Evolutionary conservation across 2,888 invertebrate genomes (phyloP).

Genomic region (Fabriciana adippe): DNA sequence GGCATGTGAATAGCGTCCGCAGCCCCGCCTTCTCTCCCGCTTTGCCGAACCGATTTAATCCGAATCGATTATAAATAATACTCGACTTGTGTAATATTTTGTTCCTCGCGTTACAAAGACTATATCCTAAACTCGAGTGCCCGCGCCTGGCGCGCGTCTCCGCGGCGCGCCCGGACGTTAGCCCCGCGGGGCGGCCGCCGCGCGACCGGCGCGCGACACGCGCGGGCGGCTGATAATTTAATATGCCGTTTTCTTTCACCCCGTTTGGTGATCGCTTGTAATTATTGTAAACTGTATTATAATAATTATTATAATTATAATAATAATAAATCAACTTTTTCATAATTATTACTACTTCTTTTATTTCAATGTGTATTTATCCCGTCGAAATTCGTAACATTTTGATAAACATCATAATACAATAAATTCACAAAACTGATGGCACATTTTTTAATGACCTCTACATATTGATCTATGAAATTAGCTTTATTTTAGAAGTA

Average conservation of each 20-base stretch:
- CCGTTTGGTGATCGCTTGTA: conserved; percentile 82
- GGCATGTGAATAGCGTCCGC: conserved; percentile 64
- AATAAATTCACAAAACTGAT: too few species aligned
- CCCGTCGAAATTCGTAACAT: too few species aligned
- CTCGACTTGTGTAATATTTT: conserved; percentile 82
- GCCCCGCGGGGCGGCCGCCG: conserved; percentile 75
- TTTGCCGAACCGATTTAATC: conserved; percentile 77
- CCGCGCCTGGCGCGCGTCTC: conserved; percentile 52
- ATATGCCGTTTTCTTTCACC: conserved; percentile 82
- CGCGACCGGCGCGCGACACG: conserved; percentile 91
- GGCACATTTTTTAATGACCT: too few species aligned
- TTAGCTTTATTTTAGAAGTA: too few species aligned
- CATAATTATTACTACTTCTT: conserved; percentile 78
- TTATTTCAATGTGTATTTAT: conserved; percentile 49
- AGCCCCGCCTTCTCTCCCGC: conserved; percentile 46
- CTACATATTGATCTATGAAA: too few species aligned
- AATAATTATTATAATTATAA: conserved; percentile 82
- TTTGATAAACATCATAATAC: too few species aligned
- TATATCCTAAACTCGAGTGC: conserved; percentile 75
- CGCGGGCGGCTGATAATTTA: conserved; percentile 69
- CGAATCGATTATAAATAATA: conserved; percentile 80
- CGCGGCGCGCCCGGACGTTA: conserved; percentile 81
- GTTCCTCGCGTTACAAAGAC: conserved; percentile 83
- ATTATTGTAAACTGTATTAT: conserved; percentile 83
- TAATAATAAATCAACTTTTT: conserved; percentile 82